Evolutionary conservation across 2,888 invertebrate genomes (phyloP), one percentile per base, ranked within the genome.

Genomic region (Pyrrhia umbra): DNA sequence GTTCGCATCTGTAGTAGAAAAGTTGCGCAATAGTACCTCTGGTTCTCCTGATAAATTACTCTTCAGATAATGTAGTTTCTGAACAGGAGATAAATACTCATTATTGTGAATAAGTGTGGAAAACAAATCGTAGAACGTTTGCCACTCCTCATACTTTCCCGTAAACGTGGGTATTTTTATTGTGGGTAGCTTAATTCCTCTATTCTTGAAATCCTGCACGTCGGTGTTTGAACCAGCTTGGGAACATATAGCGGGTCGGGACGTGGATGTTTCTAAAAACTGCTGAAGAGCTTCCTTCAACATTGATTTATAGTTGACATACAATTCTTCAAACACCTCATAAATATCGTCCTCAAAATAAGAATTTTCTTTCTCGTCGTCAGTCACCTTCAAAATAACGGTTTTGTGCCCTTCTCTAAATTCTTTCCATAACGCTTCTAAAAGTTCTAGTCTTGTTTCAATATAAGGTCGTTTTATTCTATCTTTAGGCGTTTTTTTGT

Each of bases 51-150:
- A 15, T 34, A 68, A 40, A 23, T 30, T 59, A 34, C 40, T 59
- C 15, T 60, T 59, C 10, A 55, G n/a, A 34, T 64, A 54, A 23
- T 59, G 58, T 10, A 64, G 40, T n/a, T 65, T 60, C 18, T 65
- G 51, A 18, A 50, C 61, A 13, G 50, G 30, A 13, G 52, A 52
- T 16, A 62, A n/a, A 1, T 23, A 15, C 9, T 16, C 30, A 25
- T 59, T 68, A n/a, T 23, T 55, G 21, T 68, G 59, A 10, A 64
- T 56, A 6, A 64, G 18, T 4, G 59, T 40, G 34, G 18, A 20
- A 64, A 59, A 64, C 16, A 68, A 15, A 16, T 63, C 63, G 13
- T 56, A 45, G 39, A 62, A 62, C 8, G 62, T 30, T 21, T 56
- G 50, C 62, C 62, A 55, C 34, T 62, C 49, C 6, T 47, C 42